A percentile compares a stretch with the other conserved stretches of the same genome.
Conservation (phyloP, 2,113 vertebrate genomes). For the Tonatia bakeri region DNA sequence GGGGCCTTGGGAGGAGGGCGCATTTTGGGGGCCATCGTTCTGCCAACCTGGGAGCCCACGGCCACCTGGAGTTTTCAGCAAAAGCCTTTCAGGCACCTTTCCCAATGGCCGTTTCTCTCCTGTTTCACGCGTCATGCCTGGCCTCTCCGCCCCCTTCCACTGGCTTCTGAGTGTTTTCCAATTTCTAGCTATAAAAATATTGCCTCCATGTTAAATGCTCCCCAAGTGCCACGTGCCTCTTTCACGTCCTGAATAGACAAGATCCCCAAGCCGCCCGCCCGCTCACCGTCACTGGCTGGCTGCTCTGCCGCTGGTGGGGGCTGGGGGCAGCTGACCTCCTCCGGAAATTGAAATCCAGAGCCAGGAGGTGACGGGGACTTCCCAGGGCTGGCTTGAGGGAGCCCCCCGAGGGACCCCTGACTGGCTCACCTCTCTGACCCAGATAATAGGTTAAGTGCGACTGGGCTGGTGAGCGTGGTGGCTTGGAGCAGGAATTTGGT, state of each 20-base stretch:
- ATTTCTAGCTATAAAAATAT: not conserved
- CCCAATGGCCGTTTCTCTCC: not conserved
- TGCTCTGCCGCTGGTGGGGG: not conserved
- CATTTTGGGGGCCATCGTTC: fast-evolving
- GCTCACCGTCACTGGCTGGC: not conserved
- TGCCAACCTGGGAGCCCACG: fast-evolving
- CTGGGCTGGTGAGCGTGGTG: not conserved
- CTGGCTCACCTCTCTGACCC: not conserved
- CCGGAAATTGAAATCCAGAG: conserved; percentile 60
- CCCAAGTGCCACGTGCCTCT: not conserved
- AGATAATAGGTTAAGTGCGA: not conserved
- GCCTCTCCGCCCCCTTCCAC: not conserved
- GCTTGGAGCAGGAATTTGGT: not conserved
- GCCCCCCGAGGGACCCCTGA: not conserved
- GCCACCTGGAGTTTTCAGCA: fast-evolving
- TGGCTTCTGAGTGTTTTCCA: not conserved
- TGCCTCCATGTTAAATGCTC: not conserved
- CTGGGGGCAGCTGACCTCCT: not conserved
- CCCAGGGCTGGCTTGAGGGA: not conserved
- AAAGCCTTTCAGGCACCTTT: fast-evolving
- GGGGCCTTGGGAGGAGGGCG: fast-evolving
- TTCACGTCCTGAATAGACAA: not conserved
- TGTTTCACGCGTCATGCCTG: not conserved
- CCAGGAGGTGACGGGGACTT: conserved; percentile 39
- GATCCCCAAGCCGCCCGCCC: not conserved